These are phyloP conservation scores for Chloebia gouldiae DNA, from an alignment of 2,113 vertebrate genomes.

Conservation along the genomic window DNA sequence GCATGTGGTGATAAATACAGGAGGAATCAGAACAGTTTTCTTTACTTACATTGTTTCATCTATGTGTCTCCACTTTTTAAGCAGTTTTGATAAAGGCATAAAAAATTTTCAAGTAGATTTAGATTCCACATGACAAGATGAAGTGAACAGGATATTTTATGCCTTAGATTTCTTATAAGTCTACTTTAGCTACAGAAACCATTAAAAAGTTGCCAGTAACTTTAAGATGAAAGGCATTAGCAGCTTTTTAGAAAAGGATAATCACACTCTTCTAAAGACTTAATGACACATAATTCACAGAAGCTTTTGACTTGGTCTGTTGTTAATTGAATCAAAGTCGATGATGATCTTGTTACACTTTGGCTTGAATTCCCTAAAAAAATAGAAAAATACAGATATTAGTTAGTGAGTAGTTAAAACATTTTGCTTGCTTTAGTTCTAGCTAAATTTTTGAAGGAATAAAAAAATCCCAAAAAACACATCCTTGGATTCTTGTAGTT, in stretches of 20 bases:
- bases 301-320: slow-evolving; percentile 64
- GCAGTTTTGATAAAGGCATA: background rate
- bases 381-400: slow-evolving; percentile 3
- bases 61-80: background rate
- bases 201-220: slow-evolving; percentile 66
- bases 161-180: slow-evolving; percentile 31
- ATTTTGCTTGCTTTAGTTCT: slow-evolving; percentile 68
- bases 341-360: slow-evolving; percentile 82
- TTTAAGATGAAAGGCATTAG: slow-evolving; percentile 69
- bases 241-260: slow-evolving; percentile 63
- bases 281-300: slow-evolving; percentile 68
- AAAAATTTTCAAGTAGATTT: background rate
- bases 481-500: slow-evolving; percentile 48
- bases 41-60: background rate
- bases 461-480: background rate
- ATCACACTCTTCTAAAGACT: slow-evolving; percentile 48
- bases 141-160: background rate
- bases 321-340: slow-evolving; percentile 86
- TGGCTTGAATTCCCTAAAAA: slow-evolving; percentile 82
- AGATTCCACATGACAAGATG: slow-evolving; percentile 11
- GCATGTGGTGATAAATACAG: background rate
- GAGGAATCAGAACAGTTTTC: background rate
- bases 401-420: slow-evolving; percentile 46
- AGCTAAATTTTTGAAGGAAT: slow-evolving; percentile 49
- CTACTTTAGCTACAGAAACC: slow-evolving; percentile 19